Evolutionary conservation across 2,113 vertebrate species (phyloP), one percentile per base, ranked within the genome.

Genomic region (Typhlomys cinereus): DNA sequence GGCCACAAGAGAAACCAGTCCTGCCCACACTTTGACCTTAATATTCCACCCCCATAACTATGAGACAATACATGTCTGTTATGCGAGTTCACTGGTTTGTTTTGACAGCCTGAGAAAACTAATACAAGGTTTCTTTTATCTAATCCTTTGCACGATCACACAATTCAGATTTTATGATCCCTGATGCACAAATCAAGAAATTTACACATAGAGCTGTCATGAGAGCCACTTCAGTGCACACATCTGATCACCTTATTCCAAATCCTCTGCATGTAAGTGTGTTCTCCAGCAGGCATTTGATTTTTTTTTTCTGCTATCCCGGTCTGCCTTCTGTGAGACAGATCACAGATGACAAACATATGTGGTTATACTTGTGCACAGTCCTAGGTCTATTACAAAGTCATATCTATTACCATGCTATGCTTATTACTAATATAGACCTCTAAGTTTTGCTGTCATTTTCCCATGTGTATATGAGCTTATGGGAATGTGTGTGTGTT

Each of bases 211-310:
- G 21, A 62, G 36, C 75, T 52, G 31, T 52, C 44, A 7, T 44
- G 17, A 27, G 50, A 57, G 12, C 27, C 59, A 48, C 13, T 39
- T 67, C 46, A 10, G 8, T 44, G 69, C 59, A 61, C 7, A 66
- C 14, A 48, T 41, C 8, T 29, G 59, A 73, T 20, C 61, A 80
- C 50, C n/a, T 48, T 71, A 41, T 11, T 73, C 41, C 36, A 50
- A 44, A n/a, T 59, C n/a, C 70, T 66, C 6, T 2, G 3, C 0
- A 17, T 5, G 46, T 12, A 6, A 48, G 70, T 31, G 1, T 21
- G 50, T 36, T 39, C 7, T 39, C 57, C 11, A 4, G 8, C 0
- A 11, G 18, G 57, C 29, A 7, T 27, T 17, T 29, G 1, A 3
- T 31, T 25, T 31, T 18, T 25, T 31, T 18, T 17, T 9, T 1